phyloP scores from a whole-genome alignment of 2,113 vertebrate genomes.

The Patagioenas fasciata region DNA sequence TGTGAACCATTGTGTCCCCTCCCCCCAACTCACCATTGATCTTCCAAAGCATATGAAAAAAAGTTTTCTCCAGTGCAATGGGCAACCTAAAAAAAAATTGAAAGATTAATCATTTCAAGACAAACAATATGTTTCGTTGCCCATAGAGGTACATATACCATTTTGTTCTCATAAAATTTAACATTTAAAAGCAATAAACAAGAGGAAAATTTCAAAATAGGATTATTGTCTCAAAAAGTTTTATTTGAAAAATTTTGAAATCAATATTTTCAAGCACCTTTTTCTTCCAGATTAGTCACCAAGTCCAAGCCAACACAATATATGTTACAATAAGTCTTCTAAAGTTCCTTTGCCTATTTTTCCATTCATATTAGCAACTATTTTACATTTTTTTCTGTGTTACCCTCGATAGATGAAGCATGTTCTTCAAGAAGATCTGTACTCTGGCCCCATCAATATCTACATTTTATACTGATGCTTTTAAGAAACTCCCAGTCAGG shows the following conservation, averaged over 20 bases:
- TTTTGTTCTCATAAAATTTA: not conserved
- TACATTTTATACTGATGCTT: not conserved
- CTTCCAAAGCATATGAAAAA: not conserved
- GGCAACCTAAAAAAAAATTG: not conserved
- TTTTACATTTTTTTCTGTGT: not conserved
- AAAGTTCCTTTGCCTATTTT: not conserved
- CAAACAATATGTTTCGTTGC: not conserved
- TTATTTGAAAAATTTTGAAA: not conserved
- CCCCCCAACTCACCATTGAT: not conserved
- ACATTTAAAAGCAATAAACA: not conserved
- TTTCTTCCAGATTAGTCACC: not conserved
- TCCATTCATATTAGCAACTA: not conserved
- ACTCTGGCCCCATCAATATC: not conserved
- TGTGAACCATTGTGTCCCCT: not conserved
- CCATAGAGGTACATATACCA: not conserved
- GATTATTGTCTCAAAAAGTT: not conserved
- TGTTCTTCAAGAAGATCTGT: not conserved
- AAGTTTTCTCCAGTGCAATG: not conserved
- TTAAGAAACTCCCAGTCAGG: not conserved
- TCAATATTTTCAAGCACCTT: not conserved
- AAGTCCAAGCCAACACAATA: not conserved
- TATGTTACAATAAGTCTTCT: not conserved
- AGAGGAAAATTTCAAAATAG: not conserved
- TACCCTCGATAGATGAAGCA: not conserved
- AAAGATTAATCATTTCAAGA: not conserved